These are phyloP conservation scores for Melanargia galathea DNA, from an alignment of 2,888 invertebrate genomes.

Conservation along the genomic window DNA sequence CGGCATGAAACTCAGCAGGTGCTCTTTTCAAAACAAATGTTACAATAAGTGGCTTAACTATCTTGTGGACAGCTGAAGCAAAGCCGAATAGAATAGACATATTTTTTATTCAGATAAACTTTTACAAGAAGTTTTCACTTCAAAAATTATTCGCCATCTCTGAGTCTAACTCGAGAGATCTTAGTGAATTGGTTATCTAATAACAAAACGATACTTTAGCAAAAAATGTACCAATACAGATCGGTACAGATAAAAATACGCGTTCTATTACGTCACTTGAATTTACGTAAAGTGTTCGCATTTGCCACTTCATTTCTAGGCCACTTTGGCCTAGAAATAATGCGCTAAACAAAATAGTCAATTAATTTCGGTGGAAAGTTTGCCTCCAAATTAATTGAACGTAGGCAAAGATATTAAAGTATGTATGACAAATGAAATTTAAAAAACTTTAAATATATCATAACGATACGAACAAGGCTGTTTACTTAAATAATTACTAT, in stretches of 20 bases:
- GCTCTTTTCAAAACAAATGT: too few relatives aligned
- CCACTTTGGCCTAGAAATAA: conserved; percentile 48
- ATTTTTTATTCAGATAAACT: too few relatives aligned
- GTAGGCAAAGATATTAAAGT: conserved; percentile 31
- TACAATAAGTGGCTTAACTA: too few relatives aligned
- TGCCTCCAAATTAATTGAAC: conserved; percentile 41
- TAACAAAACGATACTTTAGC: conserved; percentile 51
- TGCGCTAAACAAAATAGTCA: conserved; percentile 42
- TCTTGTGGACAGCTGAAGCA: too few relatives aligned
- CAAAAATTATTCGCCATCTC: background rate
- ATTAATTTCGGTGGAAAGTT: conserved; percentile 43
- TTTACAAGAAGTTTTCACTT: too few relatives aligned
- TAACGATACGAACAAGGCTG: too few relatives aligned
- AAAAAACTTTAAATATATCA: too few relatives aligned
- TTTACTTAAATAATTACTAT: too few relatives aligned
- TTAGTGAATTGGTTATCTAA: conserved; percentile 22
- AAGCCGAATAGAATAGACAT: too few relatives aligned
- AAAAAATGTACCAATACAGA: conserved; percentile 57
- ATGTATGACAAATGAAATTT: too few relatives aligned
- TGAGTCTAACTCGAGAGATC: conserved; percentile 2
- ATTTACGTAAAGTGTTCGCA: conserved; percentile 51
- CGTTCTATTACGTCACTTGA: conserved; percentile 46
- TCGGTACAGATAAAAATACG: conserved; percentile 48
- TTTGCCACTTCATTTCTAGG: too few relatives aligned
- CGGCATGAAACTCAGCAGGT: too few relatives aligned